Conservation (phyloP, 2,797 vertebrate species). For the Esox lucius region DNA sequence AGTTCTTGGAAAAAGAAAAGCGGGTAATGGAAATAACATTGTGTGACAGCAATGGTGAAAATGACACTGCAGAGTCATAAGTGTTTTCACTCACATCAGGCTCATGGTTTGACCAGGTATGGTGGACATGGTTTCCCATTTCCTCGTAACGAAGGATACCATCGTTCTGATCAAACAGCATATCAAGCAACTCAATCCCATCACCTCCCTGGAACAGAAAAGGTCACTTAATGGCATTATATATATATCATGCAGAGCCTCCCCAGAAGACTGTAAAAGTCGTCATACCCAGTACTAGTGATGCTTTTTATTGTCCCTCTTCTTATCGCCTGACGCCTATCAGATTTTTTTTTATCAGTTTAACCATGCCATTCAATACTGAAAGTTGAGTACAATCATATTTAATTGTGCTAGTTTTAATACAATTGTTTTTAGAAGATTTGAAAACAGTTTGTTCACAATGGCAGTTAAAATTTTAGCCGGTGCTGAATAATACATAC, state of each 20-base stretch:
- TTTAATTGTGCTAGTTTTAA: neutral
- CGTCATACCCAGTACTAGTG: slow-evolving; percentile 9
- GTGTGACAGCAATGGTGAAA: slow-evolving; percentile 9
- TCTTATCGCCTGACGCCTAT: neutral
- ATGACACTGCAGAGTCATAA: neutral
- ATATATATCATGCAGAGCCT: neutral
- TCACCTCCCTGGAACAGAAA: slow-evolving; percentile 67
- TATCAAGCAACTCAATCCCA: slow-evolving; percentile 86
- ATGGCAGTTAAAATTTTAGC: neutral
- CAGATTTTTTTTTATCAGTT: slow-evolving; percentile 11
- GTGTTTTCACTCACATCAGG: slow-evolving; percentile 66
- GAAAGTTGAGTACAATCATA: neutral
- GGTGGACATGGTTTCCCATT: slow-evolving; percentile 56
- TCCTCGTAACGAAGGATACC: slow-evolving; percentile 83
- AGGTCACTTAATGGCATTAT: slow-evolving; percentile 29
- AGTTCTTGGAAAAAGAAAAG: neutral
- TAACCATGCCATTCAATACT: neutral
- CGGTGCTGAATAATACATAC: neutral
- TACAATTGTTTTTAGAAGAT: neutral
- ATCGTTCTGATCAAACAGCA: slow-evolving; percentile 89
- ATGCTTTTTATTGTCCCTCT: slow-evolving; percentile 18
- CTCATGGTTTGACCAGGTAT: slow-evolving; percentile 68
- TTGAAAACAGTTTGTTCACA: neutral
- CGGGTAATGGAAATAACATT: neutral
- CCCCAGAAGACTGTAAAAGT: neutral